Percentiles rank a stretch among this genome's conserved stretches.
These are phyloP conservation scores for Cnemophilus loriae DNA, from an alignment of 2,113 vertebrate genomes.

Conservation along the genomic window DNA sequence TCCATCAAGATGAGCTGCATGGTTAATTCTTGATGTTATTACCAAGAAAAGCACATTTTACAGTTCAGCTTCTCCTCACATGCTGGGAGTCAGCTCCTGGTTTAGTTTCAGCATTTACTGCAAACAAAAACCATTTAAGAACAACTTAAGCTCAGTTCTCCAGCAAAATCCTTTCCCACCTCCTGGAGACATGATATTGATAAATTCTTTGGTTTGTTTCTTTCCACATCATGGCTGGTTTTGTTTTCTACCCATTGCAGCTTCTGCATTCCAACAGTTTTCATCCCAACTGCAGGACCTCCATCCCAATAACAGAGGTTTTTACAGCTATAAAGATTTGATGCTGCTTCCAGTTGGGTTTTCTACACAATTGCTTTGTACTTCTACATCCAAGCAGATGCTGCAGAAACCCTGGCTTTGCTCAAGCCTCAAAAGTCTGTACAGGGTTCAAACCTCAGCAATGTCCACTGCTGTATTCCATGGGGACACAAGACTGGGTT, in stretches of 20 bases:
- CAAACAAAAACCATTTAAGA: neutral
- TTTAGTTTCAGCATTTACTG: neutral
- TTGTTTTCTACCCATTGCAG: neutral
- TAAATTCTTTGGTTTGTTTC: neutral
- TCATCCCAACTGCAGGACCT: neutral
- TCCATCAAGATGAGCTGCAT: neutral
- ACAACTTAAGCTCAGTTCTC: neutral
- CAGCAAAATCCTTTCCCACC: neutral
- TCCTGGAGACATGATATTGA: accelerated
- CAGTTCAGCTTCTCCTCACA: neutral
- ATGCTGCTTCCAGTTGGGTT: accelerated
- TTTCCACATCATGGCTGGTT: neutral
- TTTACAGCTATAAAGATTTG: neutral
- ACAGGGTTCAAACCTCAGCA: neutral
- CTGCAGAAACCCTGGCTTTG: neutral
- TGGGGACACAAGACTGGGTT: neutral
- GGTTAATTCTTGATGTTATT: neutral
- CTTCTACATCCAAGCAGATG: neutral
- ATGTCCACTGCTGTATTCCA: neutral
- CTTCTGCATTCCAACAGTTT: neutral
- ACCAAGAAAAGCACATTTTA: neutral
- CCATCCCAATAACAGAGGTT: neutral
- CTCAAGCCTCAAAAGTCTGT: neutral
- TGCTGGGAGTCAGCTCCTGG: neutral
- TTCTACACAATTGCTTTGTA: neutral